A percentile compares a stretch with the other conserved stretches of the same genome.
Evolutionary conservation across 2,113 vertebrate species (phyloP).

Genomic region (Labeo rohita): DNA sequence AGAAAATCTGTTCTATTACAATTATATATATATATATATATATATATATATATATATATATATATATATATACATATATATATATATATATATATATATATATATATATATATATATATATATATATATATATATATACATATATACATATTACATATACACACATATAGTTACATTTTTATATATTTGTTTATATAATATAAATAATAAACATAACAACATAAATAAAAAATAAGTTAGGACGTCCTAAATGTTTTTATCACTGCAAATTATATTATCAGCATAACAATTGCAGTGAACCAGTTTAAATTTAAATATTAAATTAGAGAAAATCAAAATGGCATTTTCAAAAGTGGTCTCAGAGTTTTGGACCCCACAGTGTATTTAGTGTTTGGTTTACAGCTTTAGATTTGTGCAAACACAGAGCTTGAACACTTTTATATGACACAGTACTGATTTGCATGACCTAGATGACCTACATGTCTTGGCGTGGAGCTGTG

Average conservation of each 20-base stretch:
- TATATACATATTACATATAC: neutral
- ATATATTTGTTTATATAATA: neutral
- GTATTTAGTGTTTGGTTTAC: slow-evolving; percentile 14
- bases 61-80: neutral
- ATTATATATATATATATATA: too few relatives aligned
- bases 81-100: too few relatives aligned
- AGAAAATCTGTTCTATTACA: too few relatives aligned
- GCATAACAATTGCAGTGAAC: neutral
- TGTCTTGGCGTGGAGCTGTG: slow-evolving; percentile 6
- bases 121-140: neutral
- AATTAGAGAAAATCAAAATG: neutral
- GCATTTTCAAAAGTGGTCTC: neutral
- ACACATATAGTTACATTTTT: too few relatives aligned
- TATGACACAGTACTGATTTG: slow-evolving; percentile 18
- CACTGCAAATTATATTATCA: neutral
- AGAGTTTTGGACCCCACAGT: slow-evolving; percentile 5
- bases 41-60: too few relatives aligned
- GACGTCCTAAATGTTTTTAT: neutral
- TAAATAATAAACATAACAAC: neutral
- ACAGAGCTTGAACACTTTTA: slow-evolving; percentile 28
- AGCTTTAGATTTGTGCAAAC: slow-evolving; percentile 31
- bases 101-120: too few relatives aligned
- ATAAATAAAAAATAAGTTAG: neutral
- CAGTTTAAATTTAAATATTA: neutral
- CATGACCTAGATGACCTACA: slow-evolving; percentile 26